These are phyloP conservation scores for Enteromius anoplus DNA, from an alignment of 2,797 vertebrate species.

Conservation along the genomic window DNA sequence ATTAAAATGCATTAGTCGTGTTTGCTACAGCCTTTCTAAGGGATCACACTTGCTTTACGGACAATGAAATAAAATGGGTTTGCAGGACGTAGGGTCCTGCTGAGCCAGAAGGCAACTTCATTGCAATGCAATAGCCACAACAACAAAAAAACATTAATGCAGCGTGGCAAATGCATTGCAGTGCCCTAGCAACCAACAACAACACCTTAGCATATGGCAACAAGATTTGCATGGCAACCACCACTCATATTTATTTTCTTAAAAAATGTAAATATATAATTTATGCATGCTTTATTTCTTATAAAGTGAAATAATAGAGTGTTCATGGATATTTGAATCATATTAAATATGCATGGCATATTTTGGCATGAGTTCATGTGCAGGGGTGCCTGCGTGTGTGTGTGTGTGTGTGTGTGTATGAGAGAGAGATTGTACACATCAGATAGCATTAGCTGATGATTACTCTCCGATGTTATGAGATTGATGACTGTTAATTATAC, in stretches of 20 bases:
- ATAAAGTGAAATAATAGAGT: not conserved
- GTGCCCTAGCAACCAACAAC: not conserved
- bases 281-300: not conserved
- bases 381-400: not conserved
- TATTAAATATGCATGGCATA: conserved; percentile 12
- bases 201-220: conserved; percentile 5
- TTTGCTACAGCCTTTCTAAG: not conserved
- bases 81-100: not conserved
- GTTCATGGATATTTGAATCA: conserved; percentile 28
- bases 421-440: conserved; percentile 22
- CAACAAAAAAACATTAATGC: not conserved
- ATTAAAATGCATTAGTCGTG: not conserved
- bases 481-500: conserved; percentile 63
- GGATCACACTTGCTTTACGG: not conserved
- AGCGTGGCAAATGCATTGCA: not conserved
- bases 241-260: not conserved
- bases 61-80: not conserved
- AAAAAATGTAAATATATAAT: not conserved
- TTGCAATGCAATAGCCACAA: not conserved
- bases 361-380: conserved; percentile 3
- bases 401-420: conserved; percentile 19
- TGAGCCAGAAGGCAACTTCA: not conserved
- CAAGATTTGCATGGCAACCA: not conserved
- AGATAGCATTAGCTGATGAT: conserved; percentile 53
- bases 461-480: conserved; percentile 57